These are phyloP conservation scores for Clupea harengus DNA, from an alignment of 2,113 vertebrate species.

Conservation along the genomic window DNA sequence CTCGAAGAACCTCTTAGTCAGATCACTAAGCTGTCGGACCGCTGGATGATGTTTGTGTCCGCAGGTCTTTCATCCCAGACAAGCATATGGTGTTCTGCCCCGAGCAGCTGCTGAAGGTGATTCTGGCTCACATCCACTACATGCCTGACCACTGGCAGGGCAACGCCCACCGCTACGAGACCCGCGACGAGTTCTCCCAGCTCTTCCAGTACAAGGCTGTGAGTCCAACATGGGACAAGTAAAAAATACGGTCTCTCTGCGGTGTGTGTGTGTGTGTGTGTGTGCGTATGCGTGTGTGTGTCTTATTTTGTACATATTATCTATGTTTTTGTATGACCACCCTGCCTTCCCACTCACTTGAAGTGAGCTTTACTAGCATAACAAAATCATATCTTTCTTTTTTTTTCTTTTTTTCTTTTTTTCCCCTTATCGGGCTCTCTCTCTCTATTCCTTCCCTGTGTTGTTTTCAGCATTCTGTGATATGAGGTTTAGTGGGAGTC, in stretches of 20 bases:
- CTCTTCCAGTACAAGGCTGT: slow-evolving; percentile 99
- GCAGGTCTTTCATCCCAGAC: slow-evolving; percentile 95
- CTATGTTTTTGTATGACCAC: too few species aligned
- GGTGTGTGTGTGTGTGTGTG: background rate
- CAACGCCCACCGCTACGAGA: slow-evolving; percentile 93
- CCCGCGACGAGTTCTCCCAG: slow-evolving; percentile 94
- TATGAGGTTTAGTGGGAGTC: background rate
- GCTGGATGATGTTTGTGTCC: background rate
- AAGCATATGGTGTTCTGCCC: slow-evolving; percentile 97
- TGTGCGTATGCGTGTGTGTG: background rate
- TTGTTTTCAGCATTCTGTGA: background rate
- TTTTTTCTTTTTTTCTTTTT: background rate
- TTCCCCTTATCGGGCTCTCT: background rate
- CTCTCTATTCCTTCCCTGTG: background rate
- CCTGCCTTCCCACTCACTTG: too few species aligned
- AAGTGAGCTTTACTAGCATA: background rate
- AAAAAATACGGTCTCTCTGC: background rate
- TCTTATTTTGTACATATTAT: background rate
- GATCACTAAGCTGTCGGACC: background rate
- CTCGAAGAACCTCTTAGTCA: background rate
- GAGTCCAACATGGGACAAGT: slow-evolving; percentile 58
- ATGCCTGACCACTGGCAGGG: slow-evolving; percentile 99
- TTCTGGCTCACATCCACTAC: slow-evolving; percentile 97
- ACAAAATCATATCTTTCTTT: background rate
- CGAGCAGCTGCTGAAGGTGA: slow-evolving; percentile 93